Evolutionary conservation across 2,888 invertebrate genomes (phyloP).

Genomic region (Onthophagus sagittarius): DNA sequence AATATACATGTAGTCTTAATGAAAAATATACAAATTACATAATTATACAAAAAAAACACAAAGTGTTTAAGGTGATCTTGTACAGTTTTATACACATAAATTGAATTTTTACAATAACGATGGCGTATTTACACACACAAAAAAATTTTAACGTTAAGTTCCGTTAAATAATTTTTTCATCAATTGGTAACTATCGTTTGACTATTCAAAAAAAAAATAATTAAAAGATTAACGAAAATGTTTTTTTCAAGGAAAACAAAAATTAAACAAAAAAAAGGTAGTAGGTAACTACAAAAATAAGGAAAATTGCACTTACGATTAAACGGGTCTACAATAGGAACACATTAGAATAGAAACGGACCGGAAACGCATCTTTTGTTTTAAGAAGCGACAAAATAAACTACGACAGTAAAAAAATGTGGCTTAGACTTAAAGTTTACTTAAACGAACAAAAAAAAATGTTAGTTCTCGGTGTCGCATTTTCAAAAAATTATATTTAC

Average conservation of each 20-base stretch:
- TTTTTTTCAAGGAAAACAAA: not conserved
- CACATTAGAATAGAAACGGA: conserved; percentile 6
- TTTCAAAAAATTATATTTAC: not conserved
- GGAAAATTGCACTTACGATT: conserved; percentile 10
- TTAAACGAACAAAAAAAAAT: conserved; percentile 3
- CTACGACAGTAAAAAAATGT: conserved; percentile 3
- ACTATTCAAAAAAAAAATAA: not conserved
- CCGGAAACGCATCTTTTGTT: not conserved
- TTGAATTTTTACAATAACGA: not conserved
- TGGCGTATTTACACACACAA: not conserved
- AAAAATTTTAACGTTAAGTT: not conserved
- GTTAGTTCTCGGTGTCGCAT: not conserved
- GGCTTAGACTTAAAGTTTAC: not conserved
- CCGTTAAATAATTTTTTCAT: not conserved
- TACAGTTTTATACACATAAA: not conserved
- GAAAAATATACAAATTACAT: not conserved
- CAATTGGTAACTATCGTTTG: conserved; percentile 11
- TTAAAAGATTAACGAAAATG: not conserved
- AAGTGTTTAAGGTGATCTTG: not conserved
- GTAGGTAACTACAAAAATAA: conserved; percentile 7
- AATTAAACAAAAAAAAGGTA: not conserved
- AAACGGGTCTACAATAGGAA: conserved; percentile 10
- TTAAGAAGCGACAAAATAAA: not conserved
- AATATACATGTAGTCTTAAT: not conserved
- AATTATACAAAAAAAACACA: not conserved